Conservation (phyloP, 2,888 invertebrate genomes). For the Lordiphosa andalusiaca region DNA sequence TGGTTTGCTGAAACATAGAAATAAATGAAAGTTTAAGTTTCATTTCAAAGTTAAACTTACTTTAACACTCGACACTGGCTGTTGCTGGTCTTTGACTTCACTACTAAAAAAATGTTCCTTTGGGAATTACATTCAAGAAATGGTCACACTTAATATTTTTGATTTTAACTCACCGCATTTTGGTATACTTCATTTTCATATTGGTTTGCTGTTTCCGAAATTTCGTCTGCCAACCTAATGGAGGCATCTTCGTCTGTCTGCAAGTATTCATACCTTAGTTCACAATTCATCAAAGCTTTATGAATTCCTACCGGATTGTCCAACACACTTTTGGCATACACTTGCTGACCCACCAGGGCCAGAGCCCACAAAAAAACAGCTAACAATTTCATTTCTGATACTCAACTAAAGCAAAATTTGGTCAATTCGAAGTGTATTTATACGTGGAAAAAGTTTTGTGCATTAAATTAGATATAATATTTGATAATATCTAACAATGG, state of each 20-base stretch:
- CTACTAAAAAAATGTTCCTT: slow-evolving; percentile 12
- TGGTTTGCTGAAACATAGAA: slow-evolving; percentile 1
- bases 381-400: slow-evolving; percentile 40
- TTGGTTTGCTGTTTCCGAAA: slow-evolving; percentile 14
- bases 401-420: slow-evolving; percentile 31
- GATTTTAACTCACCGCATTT: slow-evolving; percentile 16
- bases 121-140: not conserved
- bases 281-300: not conserved
- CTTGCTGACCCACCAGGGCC: slow-evolving; percentile 25
- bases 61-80: not conserved
- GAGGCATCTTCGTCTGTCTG: slow-evolving; percentile 42
- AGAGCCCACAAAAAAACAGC: slow-evolving; percentile 25
- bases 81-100: not conserved
- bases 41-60: slow-evolving; percentile 1
- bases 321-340: slow-evolving; percentile 39
- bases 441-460: slow-evolving; percentile 22
- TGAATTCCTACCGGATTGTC: slow-evolving; percentile 12
- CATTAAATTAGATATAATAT: slow-evolving; percentile 3
- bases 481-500: not conserved
- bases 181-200: slow-evolving; percentile 26
- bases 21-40: not conserved
- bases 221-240: slow-evolving; percentile 39
- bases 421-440: slow-evolving; percentile 35
- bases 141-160: not conserved
- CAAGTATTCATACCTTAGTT: not conserved